Percentiles rank a stretch among this genome's conserved stretches.
Evolutionary conservation across 2,113 vertebrate genomes (phyloP).

Genomic region (Cettia cetti): DNA sequence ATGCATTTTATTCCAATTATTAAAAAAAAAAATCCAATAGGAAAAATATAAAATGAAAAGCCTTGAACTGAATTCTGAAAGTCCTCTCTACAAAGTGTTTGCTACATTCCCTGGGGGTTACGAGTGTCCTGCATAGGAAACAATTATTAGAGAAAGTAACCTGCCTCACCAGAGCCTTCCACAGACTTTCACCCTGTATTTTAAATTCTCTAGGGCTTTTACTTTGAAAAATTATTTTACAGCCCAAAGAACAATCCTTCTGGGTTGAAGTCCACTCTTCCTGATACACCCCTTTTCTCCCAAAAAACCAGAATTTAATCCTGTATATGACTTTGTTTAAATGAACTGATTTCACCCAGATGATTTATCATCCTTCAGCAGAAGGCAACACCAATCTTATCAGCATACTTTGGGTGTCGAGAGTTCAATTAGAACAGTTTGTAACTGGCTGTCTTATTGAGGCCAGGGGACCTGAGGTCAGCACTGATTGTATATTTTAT

Average conservation of each 20-base stretch:
- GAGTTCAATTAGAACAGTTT: conserved; percentile 28
- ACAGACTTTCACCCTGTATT: neutral
- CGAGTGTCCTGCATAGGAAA: neutral
- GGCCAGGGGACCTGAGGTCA: neutral
- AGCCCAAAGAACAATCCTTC: neutral
- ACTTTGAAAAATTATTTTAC: neutral
- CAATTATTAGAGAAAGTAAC: neutral
- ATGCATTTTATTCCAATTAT: neutral
- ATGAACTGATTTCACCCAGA: neutral
- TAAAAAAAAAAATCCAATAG: neutral
- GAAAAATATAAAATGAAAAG: neutral
- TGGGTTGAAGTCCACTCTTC: neutral
- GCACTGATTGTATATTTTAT: neutral
- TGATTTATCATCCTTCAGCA: conserved; percentile 41
- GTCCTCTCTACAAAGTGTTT: neutral
- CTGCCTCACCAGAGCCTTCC: neutral
- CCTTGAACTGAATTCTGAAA: neutral
- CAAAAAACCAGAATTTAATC: neutral
- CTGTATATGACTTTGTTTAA: neutral
- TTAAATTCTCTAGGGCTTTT: neutral
- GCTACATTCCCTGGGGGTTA: neutral
- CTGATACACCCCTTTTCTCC: neutral
- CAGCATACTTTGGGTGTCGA: neutral
- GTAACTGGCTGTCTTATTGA: neutral
- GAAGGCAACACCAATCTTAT: neutral